Evolutionary conservation across 2,888 invertebrate species (phyloP).

Genomic region (Tanypteryx hageni): DNA sequence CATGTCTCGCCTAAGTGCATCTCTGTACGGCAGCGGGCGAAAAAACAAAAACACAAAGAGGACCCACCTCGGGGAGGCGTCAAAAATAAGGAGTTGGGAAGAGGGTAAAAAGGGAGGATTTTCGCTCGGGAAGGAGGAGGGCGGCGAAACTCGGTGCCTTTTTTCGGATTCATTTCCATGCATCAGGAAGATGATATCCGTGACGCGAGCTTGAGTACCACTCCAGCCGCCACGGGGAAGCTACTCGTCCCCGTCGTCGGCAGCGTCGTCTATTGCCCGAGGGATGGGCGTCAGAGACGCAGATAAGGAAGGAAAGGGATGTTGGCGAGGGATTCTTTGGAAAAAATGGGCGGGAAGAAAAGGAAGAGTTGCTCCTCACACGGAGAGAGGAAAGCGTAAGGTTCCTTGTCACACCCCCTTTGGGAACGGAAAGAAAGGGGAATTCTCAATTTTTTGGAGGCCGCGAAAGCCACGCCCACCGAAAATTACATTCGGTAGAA

Average conservation of each 20-base stretch:
- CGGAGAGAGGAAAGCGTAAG: background rate
- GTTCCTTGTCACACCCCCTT: background rate
- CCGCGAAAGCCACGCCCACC: too few relatives aligned
- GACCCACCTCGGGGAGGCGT: background rate
- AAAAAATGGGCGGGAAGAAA: background rate
- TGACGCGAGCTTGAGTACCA: background rate
- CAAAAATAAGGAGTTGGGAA: background rate
- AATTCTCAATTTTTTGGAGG: too few relatives aligned
- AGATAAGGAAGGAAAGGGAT: background rate
- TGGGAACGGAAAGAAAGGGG: too few relatives aligned
- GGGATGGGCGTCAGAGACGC: background rate
- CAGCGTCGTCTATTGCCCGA: background rate
- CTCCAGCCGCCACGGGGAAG: background rate
- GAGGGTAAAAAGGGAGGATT: background rate
- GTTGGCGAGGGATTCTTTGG: background rate
- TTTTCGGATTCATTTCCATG: background rate
- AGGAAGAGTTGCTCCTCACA: background rate
- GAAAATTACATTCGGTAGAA: too few relatives aligned
- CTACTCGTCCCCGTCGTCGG: background rate
- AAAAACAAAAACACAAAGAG: background rate
- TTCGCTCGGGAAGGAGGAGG: background rate
- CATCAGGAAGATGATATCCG: slow-evolving; percentile 10
- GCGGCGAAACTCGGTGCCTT: background rate
- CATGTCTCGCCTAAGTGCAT: background rate
- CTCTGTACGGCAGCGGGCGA: background rate